These are phyloP conservation scores for Phacellophora camtschatica DNA, from an alignment of 30 jellyfish, hydroid and myxozoan species.

Conservation along the genomic window DNA sequence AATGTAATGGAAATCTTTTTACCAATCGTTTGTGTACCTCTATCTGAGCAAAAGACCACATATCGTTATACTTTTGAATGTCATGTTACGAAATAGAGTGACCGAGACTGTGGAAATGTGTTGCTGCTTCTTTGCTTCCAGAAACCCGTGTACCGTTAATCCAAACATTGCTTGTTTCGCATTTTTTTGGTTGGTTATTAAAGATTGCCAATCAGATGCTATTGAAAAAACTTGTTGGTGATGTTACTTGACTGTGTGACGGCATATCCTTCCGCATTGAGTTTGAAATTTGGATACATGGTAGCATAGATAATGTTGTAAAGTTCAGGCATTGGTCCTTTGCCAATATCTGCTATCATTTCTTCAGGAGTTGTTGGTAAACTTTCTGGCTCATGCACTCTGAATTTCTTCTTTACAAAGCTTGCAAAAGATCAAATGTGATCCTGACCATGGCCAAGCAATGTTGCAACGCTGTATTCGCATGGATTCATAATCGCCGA, in stretches of 20 bases:
- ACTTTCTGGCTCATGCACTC: no score
- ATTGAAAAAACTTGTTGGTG: background rate
- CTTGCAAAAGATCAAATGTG: no score
- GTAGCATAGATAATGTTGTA: background rate
- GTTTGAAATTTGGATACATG: background rate
- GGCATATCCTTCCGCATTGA: conserved; percentile 12
- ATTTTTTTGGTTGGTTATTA: background rate
- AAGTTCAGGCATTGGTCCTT: background rate
- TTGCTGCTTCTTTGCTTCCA: conserved; percentile 44
- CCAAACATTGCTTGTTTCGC: background rate
- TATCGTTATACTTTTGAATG: background rate
- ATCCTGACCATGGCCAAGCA: background rate
- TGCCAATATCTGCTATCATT: background rate
- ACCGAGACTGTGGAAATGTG: conserved; percentile 19
- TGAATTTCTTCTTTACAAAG: no score
- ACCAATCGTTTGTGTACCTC: conserved; percentile 12
- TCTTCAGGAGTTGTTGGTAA: background rate
- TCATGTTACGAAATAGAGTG: conserved; percentile 29
- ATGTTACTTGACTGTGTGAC: background rate
- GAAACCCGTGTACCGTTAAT: background rate
- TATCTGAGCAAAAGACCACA: background rate
- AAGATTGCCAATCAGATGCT: conserved; percentile 7
- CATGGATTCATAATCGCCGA: background rate
- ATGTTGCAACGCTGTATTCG: background rate
- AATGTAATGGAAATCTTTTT: background rate